Evolutionary conservation across 2,113 vertebrate species (phyloP), one percentile per base, ranked within the genome.

Genomic region (Notothenia rossii): DNA sequence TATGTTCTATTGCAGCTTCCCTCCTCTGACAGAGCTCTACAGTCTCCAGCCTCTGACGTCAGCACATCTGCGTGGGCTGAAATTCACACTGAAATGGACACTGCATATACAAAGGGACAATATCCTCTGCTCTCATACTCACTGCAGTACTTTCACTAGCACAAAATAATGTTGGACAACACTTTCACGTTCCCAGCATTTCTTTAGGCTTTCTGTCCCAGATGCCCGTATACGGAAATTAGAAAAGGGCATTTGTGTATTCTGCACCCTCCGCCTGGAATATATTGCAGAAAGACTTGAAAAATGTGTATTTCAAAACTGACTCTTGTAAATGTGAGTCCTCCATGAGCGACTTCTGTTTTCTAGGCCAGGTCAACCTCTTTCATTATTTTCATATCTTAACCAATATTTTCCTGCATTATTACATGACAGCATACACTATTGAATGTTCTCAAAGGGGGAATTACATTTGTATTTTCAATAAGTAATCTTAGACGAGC

Each of bases 1-100:
- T 72, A 75, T 62, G 61, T 75, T 78, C 66, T 63, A 14, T 56
- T 74, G 71, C 62, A 6, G 43, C 56, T 74, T 48, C 76, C 22
- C 15, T 40, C 48, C 10, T 29, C 22, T 18, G 14, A 67, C 45
- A 18, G 20, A 6, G 15, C 63, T 66, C 3, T 65, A 12, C 20
- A 58, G 33, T 45, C 48, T 43, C 45, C 54, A 65, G 46, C 58
- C n/a, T 11, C 56, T 29, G 18, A 59, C 20, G 18, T 63, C 20
- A 40, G 45, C 67, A 60, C n/a, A 67, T 45, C 60, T n/a, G 14
- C 13, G 1, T 18, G 29, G 36, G 72, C 18, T 54, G 58, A 63
- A 49, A 15, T 54, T 13, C 17, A 54, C 25, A 13, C 14, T 54
- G 36, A 20, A 49, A 13, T 33, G 36, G 50, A 64, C 22, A 14